Evolutionary conservation across 2,797 vertebrate genomes (phyloP).

Genomic region (Gymnothorax reevesii): DNA sequence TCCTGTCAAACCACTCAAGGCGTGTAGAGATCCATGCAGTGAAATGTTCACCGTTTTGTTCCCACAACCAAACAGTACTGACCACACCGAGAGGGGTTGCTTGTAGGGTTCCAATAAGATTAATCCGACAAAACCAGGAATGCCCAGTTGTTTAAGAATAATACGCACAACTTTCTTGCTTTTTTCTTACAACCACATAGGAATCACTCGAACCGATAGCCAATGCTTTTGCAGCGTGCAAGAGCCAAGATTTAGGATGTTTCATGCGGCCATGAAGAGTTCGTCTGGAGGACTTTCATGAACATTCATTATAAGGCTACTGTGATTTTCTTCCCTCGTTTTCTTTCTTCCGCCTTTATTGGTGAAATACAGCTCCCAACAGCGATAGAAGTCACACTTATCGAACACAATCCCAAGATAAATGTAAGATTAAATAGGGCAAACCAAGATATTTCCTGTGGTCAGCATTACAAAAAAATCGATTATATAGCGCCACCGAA

Average conservation of each 20-base stretch:
- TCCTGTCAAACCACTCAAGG: slow-evolving; percentile 4
- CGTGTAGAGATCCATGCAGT: neutral
- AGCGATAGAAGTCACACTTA: slow-evolving; percentile 14
- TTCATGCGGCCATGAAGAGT: slow-evolving; percentile 22
- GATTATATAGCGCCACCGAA: slow-evolving; percentile 48
- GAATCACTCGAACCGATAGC: neutral
- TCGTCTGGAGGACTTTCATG: slow-evolving; percentile 11
- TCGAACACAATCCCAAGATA: slow-evolving; percentile 11
- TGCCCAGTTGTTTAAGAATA: neutral
- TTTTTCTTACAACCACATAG: neutral
- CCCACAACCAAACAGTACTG: slow-evolving; percentile 9
- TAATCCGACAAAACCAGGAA: neutral
- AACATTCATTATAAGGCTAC: neutral
- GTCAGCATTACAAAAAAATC: slow-evolving; percentile 10
- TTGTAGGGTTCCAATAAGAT: neutral
- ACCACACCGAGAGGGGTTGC: neutral
- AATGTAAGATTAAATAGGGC: neutral
- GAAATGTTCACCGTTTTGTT: neutral
- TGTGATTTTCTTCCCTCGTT: neutral
- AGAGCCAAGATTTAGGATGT: slow-evolving; percentile 16
- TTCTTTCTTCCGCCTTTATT: neutral
- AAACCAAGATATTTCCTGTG: neutral
- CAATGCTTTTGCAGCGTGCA: slow-evolving; percentile 6
- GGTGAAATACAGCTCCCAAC: neutral
- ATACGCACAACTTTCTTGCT: neutral